Evolutionary conservation across 1,140 invertebrate genomes (phyloP), one percentile per base, ranked within the genome.

Genomic region (Prorops nasuta): DNA sequence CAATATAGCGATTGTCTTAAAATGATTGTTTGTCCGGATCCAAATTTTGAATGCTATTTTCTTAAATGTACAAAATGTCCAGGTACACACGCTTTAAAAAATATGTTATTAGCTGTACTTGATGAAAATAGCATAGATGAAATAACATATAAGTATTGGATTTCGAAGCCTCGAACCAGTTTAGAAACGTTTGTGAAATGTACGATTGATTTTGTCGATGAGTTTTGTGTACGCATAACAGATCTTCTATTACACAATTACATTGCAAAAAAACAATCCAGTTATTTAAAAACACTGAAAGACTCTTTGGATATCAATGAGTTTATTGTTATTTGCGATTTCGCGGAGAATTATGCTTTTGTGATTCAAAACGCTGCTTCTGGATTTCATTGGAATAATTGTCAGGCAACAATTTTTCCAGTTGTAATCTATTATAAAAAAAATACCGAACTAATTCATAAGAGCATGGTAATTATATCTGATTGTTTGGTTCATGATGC

Each of bases 351-450:
- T n/a, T n/a, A n/a, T n/a, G n/a, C n/a, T n/a, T n/a, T n/a, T n/a
- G n/a, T n/a, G n/a, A n/a, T n/a, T n/a, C n/a, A n/a, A n/a, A n/a
- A n/a, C n/a, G n/a, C n/a, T n/a, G n/a, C n/a, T n/a, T n/a, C n/a
- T n/a, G n/a, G n/a, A n/a, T n/a, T n/a, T n/a, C n/a, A n/a, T n/a
- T n/a, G n/a, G n/a, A 56, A 38, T 19, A 67, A 60, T 34, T 34
- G 15, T 10, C 63, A 66, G 39, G 32, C 41, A n/a, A 66, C 65
- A 16, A 18, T 68, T 14, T 54, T 63, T 56, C 55, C 61, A 12
- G 56, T 66, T 52, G 50, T 52, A 22, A 39, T 52, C 20, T 52
- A 52, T 51, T 62, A 32, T 19, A 42, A 39, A 24, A 37, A 37
- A 17, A 37, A 24, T 38, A 17, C 43, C 12, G 36, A 50, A 12